These are phyloP conservation scores for Protosalanx chinensis DNA, from an alignment of 2,797 vertebrate genomes.

Conservation along the genomic window DNA sequence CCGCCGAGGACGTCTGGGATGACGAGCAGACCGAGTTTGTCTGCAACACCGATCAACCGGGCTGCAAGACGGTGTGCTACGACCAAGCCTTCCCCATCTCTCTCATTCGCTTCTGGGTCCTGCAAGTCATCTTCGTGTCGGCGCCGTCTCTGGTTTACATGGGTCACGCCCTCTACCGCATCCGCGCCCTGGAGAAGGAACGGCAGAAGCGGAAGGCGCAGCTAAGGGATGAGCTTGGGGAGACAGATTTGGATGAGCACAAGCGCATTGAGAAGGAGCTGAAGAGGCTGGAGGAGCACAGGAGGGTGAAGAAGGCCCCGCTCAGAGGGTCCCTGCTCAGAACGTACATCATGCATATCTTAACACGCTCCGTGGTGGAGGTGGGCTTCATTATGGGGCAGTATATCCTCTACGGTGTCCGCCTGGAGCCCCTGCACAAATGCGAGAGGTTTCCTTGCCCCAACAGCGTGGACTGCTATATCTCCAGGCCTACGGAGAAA, in stretches of 20 bases:
- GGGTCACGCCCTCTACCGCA: constrained; percentile 88
- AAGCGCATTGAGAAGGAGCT: constrained; percentile 82
- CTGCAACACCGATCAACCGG: constrained; percentile 93
- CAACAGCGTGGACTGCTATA: constrained; percentile 92
- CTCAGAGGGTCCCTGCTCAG: constrained; percentile 85
- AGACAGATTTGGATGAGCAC: constrained; percentile 76
- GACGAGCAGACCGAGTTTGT: constrained; percentile 90
- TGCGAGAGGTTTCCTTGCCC: constrained; percentile 86
- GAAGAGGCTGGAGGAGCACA: constrained; percentile 84
- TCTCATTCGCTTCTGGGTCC: constrained; percentile 91
- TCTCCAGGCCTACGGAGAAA: constrained; percentile 93
- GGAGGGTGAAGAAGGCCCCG: constrained; percentile 85
- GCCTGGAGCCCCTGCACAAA: constrained; percentile 85
- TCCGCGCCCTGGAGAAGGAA: constrained; percentile 86
- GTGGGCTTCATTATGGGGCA: constrained; percentile 91
- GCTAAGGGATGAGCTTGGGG: constrained; percentile 79
- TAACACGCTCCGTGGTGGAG: constrained; percentile 87
- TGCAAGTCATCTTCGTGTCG: constrained; percentile 93
- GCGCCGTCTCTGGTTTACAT: constrained; percentile 91
- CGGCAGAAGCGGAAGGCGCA: constrained; percentile 76
- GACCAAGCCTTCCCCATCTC: constrained; percentile 92
- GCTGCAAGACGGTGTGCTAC: constrained; percentile 90
- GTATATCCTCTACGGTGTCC: constrained; percentile 87
- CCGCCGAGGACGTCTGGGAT: constrained; percentile 91
- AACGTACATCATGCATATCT: constrained; percentile 91